Percentiles rank a stretch among this genome's conserved stretches.
These are phyloP conservation scores for Pipistrellus pygmaeus DNA, from an alignment of 2,797 vertebrate species.

Conservation along the genomic window DNA sequence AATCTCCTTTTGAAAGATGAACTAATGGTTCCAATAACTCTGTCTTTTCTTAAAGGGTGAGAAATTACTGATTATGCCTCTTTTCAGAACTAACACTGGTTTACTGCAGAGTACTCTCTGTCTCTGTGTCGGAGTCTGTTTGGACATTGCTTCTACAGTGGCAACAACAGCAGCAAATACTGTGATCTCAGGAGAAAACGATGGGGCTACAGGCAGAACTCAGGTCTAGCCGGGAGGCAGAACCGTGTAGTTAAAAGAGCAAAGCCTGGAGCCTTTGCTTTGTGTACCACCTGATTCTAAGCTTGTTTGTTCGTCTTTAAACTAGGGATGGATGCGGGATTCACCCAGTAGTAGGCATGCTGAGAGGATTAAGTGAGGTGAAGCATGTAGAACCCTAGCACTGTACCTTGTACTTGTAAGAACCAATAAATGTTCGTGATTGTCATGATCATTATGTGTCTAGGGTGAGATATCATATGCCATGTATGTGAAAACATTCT, in stretches of 20 bases:
- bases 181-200: not conserved
- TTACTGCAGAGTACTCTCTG: not conserved
- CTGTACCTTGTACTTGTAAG: not conserved
- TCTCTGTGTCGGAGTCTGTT: not conserved
- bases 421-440: not conserved
- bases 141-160: not conserved
- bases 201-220: not conserved
- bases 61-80: not conserved
- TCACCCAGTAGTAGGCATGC: not conserved
- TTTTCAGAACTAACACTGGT: not conserved
- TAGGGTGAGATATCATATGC: not conserved
- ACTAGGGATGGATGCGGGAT: not conserved
- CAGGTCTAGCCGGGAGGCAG: not conserved
- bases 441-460: not conserved
- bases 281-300: not conserved
- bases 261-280: not conserved
- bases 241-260: not conserved
- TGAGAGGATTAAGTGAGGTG: not conserved
- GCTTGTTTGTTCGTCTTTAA: not conserved
- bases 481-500: slow-evolving; percentile 1
- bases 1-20: slow-evolving; percentile 40
- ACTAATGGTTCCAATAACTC: slow-evolving; percentile 45
- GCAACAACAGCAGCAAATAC: not conserved
- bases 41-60: slow-evolving; percentile 9
- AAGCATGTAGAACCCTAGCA: not conserved